Conservation (phyloP, 1,140 invertebrate genomes). For the Drosophila novamexicana region DNA sequence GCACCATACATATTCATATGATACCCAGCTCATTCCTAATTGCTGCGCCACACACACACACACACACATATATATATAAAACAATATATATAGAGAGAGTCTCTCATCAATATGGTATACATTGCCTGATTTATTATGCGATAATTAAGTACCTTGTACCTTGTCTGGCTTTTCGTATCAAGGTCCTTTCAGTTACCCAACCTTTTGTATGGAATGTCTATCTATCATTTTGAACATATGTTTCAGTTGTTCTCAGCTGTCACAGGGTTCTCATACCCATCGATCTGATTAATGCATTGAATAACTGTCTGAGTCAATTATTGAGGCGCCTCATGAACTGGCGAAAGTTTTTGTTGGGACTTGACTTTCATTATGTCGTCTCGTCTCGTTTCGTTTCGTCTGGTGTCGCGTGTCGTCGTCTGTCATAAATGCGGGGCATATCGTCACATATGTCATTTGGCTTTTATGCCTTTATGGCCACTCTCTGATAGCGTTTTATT, state of each 20-base stretch:
- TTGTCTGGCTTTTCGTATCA: constrained; percentile 14
- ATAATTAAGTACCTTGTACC: constrained; percentile 58
- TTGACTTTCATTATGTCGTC: constrained; percentile 17
- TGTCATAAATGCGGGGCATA: constrained; percentile 60
- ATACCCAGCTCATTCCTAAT: constrained; percentile 50
- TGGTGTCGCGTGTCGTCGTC: neutral
- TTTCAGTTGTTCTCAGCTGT: constrained; percentile 13
- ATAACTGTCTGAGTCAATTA: constrained; percentile 27
- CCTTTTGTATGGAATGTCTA: too few species aligned
- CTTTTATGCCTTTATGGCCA: constrained; percentile 42
- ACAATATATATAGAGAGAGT: neutral
- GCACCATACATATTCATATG: constrained; percentile 11
- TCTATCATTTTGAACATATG: neutral
- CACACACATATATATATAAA: neutral
- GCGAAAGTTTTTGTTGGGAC: neutral
- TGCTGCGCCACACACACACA: constrained; percentile 19
- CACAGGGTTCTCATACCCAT: constrained; percentile 23
- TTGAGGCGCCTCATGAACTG: constrained; percentile 5
- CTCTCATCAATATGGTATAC: constrained; percentile 58
- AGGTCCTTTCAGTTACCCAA: neutral
- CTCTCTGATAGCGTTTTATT: constrained; percentile 60
- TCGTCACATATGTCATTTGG: constrained; percentile 69
- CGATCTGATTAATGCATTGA: constrained; percentile 31
- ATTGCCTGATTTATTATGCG: constrained; percentile 69
- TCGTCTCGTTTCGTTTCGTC: too few species aligned